Base-by-base conservation (phyloP, 2,113 vertebrate genomes). In the cat (Felis catus) region DNA sequence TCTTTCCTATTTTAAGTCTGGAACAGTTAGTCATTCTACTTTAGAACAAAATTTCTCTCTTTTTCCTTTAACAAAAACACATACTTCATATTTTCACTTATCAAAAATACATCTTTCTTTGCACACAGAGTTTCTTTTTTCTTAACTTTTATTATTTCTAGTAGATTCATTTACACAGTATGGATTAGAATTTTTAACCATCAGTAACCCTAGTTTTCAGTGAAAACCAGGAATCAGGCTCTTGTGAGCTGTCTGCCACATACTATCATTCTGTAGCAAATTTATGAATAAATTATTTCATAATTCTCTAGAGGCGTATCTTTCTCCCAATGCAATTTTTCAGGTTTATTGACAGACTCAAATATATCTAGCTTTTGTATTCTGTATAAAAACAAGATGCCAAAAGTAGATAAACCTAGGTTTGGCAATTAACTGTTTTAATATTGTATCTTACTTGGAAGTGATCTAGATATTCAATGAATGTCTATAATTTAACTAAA, bases 391-490 rank as follows among this genome's bases (percentile, higher is more conserved):
- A 88, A n/a, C 48, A 88, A 63, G 51, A 71, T 81, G 29, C 15
- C 41, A 73, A 81, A 92, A 61, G 41, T 66, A 71, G n/a, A 87
- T 81, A 92, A 58, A 79, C 4, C 55, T 41, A 73, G 15, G 25
- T 74, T 92, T 48, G 87, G n/a, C 83, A 92, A 66, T 74, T 92
- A 80, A 86, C 45, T 36, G 21, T 87, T 71, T 92, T 41, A n/a
- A 53, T 65, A 53, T 65, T 73, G 65, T 63, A 87, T 73, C 58
- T 90, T 76, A 66, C 53, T 81, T 80, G 23, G 29, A 91, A 91
- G 90, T 83, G 7, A 76, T 55, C 58, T 74, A 74, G 65, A 45
- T 65, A 88, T 9, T 45, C 41, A 88, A 23, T 84, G 15, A 90
- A 84, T 78, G 45, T 39, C 16, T 29, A 91, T n/a, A 29, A 66